Conservation (phyloP, 2,113 vertebrate species). For the Lipophrys pholis region DNA sequence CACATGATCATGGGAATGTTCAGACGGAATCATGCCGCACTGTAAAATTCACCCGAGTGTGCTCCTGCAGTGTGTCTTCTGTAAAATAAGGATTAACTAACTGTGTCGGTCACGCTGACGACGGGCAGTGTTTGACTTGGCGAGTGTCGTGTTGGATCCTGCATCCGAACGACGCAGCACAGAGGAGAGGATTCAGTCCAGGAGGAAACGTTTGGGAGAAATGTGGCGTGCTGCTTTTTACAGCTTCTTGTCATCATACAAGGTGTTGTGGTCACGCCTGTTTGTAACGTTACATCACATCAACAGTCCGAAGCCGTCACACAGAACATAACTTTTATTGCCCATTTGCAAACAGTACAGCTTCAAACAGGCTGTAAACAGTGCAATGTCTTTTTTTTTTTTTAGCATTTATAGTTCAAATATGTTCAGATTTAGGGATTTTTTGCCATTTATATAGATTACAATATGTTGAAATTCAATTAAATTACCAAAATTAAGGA, state of each 20-base stretch:
- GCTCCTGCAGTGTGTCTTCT: conserved; percentile 24
- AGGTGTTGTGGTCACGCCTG: conserved; percentile 9
- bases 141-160: conserved; percentile 9
- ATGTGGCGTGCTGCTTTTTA: conserved; percentile 41
- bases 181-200: conserved; percentile 24
- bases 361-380: too few relatives aligned
- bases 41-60: conserved; percentile 40
- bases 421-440: too few relatives aligned
- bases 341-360: not conserved
- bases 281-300: conserved; percentile 15
- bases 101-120: conserved; percentile 38
- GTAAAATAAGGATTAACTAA: conserved; percentile 51
- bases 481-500: too few relatives aligned
- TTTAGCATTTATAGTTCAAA: too few relatives aligned
- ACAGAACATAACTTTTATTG: conserved; percentile 29
- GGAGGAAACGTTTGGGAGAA: conserved; percentile 15
- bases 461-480: too few relatives aligned
- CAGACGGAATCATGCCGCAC: not conserved
- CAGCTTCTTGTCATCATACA: conserved; percentile 21
- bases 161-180: conserved; percentile 3
- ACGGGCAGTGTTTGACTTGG: conserved; percentile 58
- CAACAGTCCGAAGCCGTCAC: conserved; percentile 28
- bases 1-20: conserved; percentile 37
- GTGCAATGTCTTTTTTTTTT: too few relatives aligned
- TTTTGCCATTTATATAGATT: too few relatives aligned